These are phyloP conservation scores for Burhinus bistriatus DNA, from an alignment of 2,113 vertebrate genomes.

Conservation along the genomic window DNA sequence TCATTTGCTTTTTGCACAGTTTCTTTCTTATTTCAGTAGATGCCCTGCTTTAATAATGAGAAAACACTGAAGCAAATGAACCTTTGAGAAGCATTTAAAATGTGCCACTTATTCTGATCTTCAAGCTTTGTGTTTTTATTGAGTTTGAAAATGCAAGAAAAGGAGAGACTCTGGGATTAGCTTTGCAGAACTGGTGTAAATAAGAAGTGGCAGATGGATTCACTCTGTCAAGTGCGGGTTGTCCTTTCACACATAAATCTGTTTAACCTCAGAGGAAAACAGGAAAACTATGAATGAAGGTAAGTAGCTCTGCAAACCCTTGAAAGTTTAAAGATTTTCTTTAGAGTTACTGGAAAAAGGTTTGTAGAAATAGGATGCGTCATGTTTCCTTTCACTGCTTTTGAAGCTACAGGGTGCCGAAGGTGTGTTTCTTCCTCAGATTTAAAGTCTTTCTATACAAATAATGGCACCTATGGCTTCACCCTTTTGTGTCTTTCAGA, in stretches of 20 bases:
- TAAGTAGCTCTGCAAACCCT: neutral
- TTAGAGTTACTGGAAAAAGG: neutral
- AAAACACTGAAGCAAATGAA: neutral
- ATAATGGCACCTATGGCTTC: neutral
- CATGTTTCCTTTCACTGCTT: constrained; percentile 6
- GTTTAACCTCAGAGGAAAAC: constrained; percentile 24
- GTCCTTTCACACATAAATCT: constrained; percentile 56
- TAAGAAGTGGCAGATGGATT: neutral
- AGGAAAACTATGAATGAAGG: constrained; percentile 32
- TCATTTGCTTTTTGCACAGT: neutral
- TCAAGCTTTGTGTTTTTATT: neutral
- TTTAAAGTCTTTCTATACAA: neutral
- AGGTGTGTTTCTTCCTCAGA: neutral
- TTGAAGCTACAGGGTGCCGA: neutral
- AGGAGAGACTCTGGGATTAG: neutral
- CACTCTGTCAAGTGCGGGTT: neutral
- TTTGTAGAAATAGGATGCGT: neutral
- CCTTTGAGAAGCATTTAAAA: neutral
- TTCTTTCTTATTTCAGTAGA: neutral
- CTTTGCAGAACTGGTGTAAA: neutral
- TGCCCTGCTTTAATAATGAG: neutral
- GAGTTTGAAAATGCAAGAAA: neutral
- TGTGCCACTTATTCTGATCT: neutral
- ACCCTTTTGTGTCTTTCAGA: neutral
- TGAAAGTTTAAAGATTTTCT: neutral